These are phyloP conservation scores for Microtus oregoni DNA, from an alignment of 2,113 vertebrate species.

Conservation along the genomic window DNA sequence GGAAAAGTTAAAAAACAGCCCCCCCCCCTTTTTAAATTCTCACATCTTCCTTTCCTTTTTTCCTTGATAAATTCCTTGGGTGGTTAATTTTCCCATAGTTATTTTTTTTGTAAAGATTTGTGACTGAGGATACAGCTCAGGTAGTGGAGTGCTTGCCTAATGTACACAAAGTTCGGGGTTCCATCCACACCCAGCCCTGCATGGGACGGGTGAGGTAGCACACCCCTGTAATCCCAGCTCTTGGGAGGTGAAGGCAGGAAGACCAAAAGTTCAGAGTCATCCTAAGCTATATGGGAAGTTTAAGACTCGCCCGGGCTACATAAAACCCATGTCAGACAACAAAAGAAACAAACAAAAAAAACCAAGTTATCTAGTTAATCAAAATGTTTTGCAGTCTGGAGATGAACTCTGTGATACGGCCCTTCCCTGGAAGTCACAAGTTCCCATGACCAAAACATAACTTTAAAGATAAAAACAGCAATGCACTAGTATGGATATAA, in stretches of 20 bases:
- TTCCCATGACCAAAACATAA: not conserved
- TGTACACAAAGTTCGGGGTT: not conserved
- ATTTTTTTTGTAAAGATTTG: not conserved
- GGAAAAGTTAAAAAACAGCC: not conserved
- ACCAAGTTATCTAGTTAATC: not conserved
- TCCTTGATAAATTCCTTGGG: not conserved
- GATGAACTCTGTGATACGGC: not conserved
- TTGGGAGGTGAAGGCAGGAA: not conserved
- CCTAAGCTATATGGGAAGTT: not conserved
- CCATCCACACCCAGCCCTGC: not conserved
- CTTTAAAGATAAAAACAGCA: conserved; percentile 14
- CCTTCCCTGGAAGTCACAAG: not conserved
- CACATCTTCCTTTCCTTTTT: not conserved
- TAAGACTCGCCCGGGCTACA: not conserved
- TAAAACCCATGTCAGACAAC: not conserved
- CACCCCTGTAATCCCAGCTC: not conserved
- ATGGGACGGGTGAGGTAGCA: not conserved
- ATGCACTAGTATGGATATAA: conserved; percentile 6
- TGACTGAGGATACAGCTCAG: not conserved
- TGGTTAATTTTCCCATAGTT: conserved; percentile 11
- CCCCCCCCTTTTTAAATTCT: not conserved
- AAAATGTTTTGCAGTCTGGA: not conserved
- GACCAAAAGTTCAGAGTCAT: not conserved
- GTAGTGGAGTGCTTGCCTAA: not conserved
- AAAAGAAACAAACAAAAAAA: not conserved